These are phyloP conservation scores for Campodea augens DNA, from an alignment of 1,140 invertebrate species.

Conservation along the genomic window DNA sequence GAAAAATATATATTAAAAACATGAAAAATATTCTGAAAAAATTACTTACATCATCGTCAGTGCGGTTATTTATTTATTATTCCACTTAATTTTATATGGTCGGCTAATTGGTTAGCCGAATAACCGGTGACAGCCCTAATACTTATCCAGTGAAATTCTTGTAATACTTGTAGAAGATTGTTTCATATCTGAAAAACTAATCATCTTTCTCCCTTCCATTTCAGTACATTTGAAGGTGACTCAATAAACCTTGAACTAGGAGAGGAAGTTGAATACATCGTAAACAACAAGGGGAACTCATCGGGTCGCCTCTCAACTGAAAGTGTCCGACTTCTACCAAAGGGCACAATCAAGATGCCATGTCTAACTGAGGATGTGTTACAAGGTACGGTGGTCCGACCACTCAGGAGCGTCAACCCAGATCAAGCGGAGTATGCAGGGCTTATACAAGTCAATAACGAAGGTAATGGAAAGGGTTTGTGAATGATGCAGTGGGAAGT, in stretches of 20 bases:
- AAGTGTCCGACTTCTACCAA: constrained; percentile 57
- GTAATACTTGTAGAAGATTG: constrained; percentile 6
- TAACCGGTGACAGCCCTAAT: no score
- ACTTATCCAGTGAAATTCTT: neutral
- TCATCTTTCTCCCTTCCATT: constrained; percentile 39
- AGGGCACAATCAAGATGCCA: constrained; percentile 42
- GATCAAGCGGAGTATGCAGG: constrained; percentile 83
- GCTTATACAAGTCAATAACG: constrained; percentile 35
- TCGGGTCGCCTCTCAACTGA: constrained; percentile 75
- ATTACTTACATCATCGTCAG: no score
- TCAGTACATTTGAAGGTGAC: constrained; percentile 44
- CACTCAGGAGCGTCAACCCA: constrained; percentile 76
- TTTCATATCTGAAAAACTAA: constrained; percentile 16
- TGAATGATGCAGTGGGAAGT: no score
- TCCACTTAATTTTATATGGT: no score
- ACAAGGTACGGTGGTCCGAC: constrained; percentile 63
- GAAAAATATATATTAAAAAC: no score
- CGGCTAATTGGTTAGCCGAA: no score
- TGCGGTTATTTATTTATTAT: no score
- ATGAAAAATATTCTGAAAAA: no score
- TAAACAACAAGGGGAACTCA: constrained; percentile 47
- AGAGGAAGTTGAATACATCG: constrained; percentile 76
- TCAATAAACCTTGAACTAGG: constrained; percentile 62
- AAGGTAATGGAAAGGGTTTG: no score
- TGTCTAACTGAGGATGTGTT: constrained; percentile 42